Evolutionary conservation across 2,113 vertebrate genomes (phyloP), one percentile per base, ranked within the genome.

Genomic region (Bettongia penicillata): DNA sequence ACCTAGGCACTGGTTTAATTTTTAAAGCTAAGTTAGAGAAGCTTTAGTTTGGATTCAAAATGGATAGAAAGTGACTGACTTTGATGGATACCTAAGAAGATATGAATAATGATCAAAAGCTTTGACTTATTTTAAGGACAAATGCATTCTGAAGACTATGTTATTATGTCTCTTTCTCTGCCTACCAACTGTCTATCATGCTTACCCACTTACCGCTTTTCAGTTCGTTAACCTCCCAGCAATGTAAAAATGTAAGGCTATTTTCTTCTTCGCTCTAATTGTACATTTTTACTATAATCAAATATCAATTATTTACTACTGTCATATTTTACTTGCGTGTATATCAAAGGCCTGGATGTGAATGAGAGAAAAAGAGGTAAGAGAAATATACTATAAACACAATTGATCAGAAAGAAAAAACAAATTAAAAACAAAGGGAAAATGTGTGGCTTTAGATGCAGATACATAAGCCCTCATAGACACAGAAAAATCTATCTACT

Each of bases 361-460:
- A 84, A 51, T 50, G 92, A 28, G 8, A 96, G 96, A 92, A 51
- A 89, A 93, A 5, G 0, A 2, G 93, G 94, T 93, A 51, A 77
- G 3, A n/a, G 89, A 92, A 95, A 92, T 96, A n/a, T 50, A 26
- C n/a, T 8, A 93, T 19, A 93, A 89, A 68, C 84, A 97, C n/a
- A 43, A 95, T 96, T 93, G 95, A 95, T 89, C 93, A 53, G 53
- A 6, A 93, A 24, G 92, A 93, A 92, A 77, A 61, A 68, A 95
- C 28, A 91, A 96, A 95, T 92, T 23, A 96, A 96, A 94, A 22
- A 92, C 9, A 14, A 0, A 9, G 14, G 2, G 22, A 23, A 31
- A n/a, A 37, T 6, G 31, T 22, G 16, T 4, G 12, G 16, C 53
- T 22, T 25, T 16, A 48, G 0, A 49, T 6, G 89, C 14, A 43